Evolutionary conservation across 2,113 vertebrate genomes (phyloP), one percentile per base, ranked within the genome.

Genomic region (Machaerirhynchus nigripectus): DNA sequence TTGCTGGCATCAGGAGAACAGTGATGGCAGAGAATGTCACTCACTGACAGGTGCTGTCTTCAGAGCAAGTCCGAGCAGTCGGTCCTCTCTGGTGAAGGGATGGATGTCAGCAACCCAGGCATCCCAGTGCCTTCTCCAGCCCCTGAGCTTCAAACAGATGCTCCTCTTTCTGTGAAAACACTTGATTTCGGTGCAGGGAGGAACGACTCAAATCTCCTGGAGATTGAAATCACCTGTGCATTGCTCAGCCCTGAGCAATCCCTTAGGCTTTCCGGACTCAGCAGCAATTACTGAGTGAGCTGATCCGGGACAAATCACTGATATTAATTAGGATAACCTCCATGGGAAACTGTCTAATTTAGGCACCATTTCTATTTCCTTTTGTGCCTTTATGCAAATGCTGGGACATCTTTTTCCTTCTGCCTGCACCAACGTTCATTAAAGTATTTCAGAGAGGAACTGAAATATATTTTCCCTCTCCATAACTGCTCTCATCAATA

Each of bases 321-420:
- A 31, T 86, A 84, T 87, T 91, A 94, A 96, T 95, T 92, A 93
- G 86, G 76, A 70, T 94, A 96, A 71, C 69, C 88, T 93, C 95
- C 71, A 52, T 1, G 22, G 93, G 76, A 83, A 90, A 33, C 68
- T 59, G 20, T 56, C 83, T 96, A 70, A 94, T 94, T 95, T 80
- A 74, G 69, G 63, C 56, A 56, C 56, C 9, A n/a, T 35, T 94
- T 83, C 71, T 89, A 46, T 75, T 96, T 95, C 86, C 53, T 96
- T 93, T 74, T 20, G 22, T 92, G 61, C 61, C 42, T 93, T 77
- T 37, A 39, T 75, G 60, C 89, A 92, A 92, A 93, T 3, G 8
- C 46, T 23, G 21, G 16, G 64, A 42, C 35, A 77, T 20, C 27
- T 50, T 84, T 55, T 57, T 73, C 31, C 64, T 55, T 21, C 52